Evolutionary conservation across 2,113 vertebrate genomes (phyloP), one percentile per base, ranked within the genome.

Genomic region (Orthochromis malagaraziensis): DNA sequence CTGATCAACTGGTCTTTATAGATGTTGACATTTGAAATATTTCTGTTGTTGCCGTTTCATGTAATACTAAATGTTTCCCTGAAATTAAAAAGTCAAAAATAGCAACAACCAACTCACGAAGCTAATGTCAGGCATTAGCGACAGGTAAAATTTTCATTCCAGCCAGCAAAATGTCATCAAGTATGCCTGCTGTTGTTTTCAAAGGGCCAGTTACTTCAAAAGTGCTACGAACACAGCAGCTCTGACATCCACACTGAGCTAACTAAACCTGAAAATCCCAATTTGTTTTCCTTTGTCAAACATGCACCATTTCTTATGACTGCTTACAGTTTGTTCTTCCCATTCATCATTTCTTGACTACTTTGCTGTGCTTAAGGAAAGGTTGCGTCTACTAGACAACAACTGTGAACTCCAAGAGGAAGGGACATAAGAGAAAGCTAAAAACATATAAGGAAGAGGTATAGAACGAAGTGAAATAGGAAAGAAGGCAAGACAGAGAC

Each of bases 381-480:
- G 10, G 38, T 17, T 63, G 54, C 5, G 26, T 45, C 17, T n/a
- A 40, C 31, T 42, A 16, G 19, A 21, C 19, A 11, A n/a, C 24
- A 80, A 38, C 49, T 29, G 29, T 9, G 12, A 79, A 6, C 38
- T 75, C 5, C 45, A 47, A 84, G 24, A 63, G 47, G 55, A 57
- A 77, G 65, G 35, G 40, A 63, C 31, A 55, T 38, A 9, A 58
- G 19, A 84, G 33, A 83, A 84, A 75, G 58, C 70, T 88, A 86
- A 88, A 92, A 89, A 29, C 81, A 86, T 53, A 88, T 91, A 83
- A 73, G 88, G 54, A 87, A 85, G 80, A 88, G 29, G 80, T 84
- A 84, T 70, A 81, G 86, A 85, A 82, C 1, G 16, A 31, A 55
- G 51, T 9, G 47, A 33, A 35, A 53, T 63, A 60, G 54, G 79